Base-by-base conservation (phyloP, 1,140 invertebrate genomes). In the Drosophila carrolli region DNA sequence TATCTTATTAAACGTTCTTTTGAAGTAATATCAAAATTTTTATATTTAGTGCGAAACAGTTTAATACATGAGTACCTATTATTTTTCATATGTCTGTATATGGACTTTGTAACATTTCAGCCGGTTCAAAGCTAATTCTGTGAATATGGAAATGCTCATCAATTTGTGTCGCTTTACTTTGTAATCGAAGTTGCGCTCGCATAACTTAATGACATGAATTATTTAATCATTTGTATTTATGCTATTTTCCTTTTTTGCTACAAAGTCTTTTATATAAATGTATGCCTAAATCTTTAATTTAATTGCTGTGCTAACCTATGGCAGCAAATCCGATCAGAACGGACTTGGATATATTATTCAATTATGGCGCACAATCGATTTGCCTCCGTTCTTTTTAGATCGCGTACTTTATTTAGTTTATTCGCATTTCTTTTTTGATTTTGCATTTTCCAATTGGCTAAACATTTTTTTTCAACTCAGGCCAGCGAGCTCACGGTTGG, bases 201-300 rank as follows among this genome's bases (percentile, higher is more conserved):
- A 80, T 80, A 88, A 75, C 58, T 88, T 89, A 88, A 88, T 78
- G 73, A 61, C 73, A 89, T 88, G 89, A 89, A 88, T 88, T 88
- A 88, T 89, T 88, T 89, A 88, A 88, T 89, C 89, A 84, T 88
- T 88, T 83, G 78, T 81, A 84, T 89, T 88, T 88, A 89, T 88
- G 70, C 84, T 57, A 54, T 46, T 75, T 72, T 67, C 46, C n/a
- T 67, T 32, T 72, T 10, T 73, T 57, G 43, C 29, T 10, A 46
- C 73, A 58, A 63, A 63, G 80, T 79, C 58, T 55, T 70, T 38
- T 32, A 48, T 44, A 65, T 65, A 66, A 32, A 62, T 74, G 53
- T 57, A 67, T 78, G 66, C 60, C 65, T 54, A 58, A 65, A 83
- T 41, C 57, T 57, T 59, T 23, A 57, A 67, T 72, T 71, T 38